These are phyloP conservation scores for Zelleria hepariella DNA, from an alignment of 2,888 invertebrate species.

Conservation along the genomic window DNA sequence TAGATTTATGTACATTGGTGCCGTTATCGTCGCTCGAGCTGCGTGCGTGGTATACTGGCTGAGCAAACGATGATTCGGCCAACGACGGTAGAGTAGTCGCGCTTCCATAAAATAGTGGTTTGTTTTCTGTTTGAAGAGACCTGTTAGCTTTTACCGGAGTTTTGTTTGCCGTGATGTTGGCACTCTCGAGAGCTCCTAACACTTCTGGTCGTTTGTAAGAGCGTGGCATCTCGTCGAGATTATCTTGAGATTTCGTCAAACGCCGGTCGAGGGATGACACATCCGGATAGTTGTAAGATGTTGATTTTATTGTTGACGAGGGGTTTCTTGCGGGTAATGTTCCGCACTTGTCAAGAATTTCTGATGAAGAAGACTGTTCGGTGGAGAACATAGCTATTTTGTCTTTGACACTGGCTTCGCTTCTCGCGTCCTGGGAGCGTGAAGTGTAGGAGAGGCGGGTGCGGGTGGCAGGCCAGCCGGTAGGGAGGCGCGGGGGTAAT, in stretches of 20 bases:
- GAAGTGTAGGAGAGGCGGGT: constrained; percentile 57
- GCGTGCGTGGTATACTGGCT: constrained; percentile 47
- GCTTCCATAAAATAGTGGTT: constrained; percentile 62
- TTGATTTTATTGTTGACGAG: constrained; percentile 40
- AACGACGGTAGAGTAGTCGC: constrained; percentile 48
- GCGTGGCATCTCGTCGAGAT: constrained; percentile 66
- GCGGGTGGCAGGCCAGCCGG: constrained; percentile 40
- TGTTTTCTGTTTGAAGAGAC: constrained; percentile 33
- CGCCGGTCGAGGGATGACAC: constrained; percentile 55
- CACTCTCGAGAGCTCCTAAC: constrained; percentile 63
- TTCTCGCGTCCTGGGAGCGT: constrained; percentile 82
- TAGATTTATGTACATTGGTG: constrained; percentile 72
- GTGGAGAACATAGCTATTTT: constrained; percentile 90
- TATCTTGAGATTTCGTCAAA: constrained; percentile 61
- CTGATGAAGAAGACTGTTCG: constrained; percentile 49
- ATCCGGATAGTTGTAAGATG: constrained; percentile 36
- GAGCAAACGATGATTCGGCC: constrained; percentile 36
- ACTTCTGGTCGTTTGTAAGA: constrained; percentile 58
- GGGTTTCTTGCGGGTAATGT: constrained; percentile 45
- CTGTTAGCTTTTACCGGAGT: constrained; percentile 26
- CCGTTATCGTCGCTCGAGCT: constrained; percentile 59
- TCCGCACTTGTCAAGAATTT: constrained; percentile 55
- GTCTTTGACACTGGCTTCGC: constrained; percentile 85
- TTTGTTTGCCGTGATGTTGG: constrained; percentile 22
- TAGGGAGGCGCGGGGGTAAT: constrained; percentile 43